A percentile compares a stretch with the other conserved stretches of the same genome.
phyloP scores from a whole-genome alignment of 1,140 invertebrate species.

The Solenopsis invicta region DNA sequence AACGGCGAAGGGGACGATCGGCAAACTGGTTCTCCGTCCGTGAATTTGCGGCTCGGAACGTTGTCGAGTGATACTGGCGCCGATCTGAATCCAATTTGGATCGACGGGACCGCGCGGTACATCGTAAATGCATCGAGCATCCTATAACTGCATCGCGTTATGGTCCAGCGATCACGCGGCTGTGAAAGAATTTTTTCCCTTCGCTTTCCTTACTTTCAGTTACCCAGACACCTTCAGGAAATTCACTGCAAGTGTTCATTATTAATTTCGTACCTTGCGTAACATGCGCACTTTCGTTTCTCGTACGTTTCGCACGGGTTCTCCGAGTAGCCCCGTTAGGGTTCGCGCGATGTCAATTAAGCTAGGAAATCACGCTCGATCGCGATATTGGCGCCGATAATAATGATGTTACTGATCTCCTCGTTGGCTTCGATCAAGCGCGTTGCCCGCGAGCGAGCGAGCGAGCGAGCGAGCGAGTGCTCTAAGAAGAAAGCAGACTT shows the following conservation, averaged over 20 bases:
- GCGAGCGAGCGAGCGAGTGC: slow-evolving; percentile 5
- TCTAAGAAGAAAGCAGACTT: slow-evolving; percentile 47
- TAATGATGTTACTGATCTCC: slow-evolving; percentile 58
- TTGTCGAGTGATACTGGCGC: slow-evolving; percentile 2
- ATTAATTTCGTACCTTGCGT: slow-evolving; percentile 63
- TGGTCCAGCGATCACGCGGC: background rate
- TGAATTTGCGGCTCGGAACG: slow-evolving; percentile 13
- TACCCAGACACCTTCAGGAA: slow-evolving; percentile 1
- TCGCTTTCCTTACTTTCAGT: background rate
- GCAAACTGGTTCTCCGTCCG: slow-evolving; percentile 36
- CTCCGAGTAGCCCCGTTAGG: slow-evolving; percentile 8
- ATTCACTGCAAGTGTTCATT: slow-evolving; percentile 23
- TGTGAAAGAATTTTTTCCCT: background rate
- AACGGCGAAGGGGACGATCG: background rate
- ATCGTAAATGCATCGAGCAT: slow-evolving; percentile 20
- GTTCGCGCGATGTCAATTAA: slow-evolving; percentile 50
- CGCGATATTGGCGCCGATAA: slow-evolving; percentile 55
- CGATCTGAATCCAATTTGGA: background rate
- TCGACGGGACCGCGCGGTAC: background rate
- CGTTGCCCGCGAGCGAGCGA: slow-evolving; percentile 39
- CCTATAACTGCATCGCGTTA: slow-evolving; percentile 31
- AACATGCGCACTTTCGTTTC: slow-evolving; percentile 32
- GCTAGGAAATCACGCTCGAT: slow-evolving; percentile 47
- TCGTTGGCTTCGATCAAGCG: slow-evolving; percentile 49
- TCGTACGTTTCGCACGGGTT: slow-evolving; percentile 41